These are phyloP conservation scores for Typhlichthys eigenmanni DNA, from an alignment of 2,797 vertebrate species.

Conservation along the genomic window DNA sequence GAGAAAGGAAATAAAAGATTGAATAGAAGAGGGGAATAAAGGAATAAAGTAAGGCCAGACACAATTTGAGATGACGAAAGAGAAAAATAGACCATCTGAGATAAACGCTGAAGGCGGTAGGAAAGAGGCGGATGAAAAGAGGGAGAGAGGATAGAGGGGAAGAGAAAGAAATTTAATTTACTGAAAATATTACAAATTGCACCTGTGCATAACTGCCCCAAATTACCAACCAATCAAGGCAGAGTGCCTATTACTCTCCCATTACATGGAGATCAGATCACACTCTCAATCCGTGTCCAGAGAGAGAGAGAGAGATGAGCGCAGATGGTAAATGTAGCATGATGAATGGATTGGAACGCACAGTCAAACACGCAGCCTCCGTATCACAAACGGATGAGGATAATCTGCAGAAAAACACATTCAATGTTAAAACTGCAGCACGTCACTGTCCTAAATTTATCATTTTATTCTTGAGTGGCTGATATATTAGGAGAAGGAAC, in stretches of 20 bases:
- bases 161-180: constrained; percentile 98
- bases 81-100: constrained; percentile 53
- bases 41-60: constrained; percentile 73
- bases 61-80: constrained; percentile 66
- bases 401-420: neutral
- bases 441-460: no score
- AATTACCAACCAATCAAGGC: constrained; percentile 99
- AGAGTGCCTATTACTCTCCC: constrained; percentile 99
- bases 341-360: constrained; percentile 29
- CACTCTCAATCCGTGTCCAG: constrained; percentile 95
- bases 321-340: constrained; percentile 48
- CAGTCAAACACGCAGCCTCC: constrained; percentile 38
- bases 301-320: constrained; percentile 79
- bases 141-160: constrained; percentile 37
- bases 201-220: constrained; percentile 99
- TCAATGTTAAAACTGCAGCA: neutral
- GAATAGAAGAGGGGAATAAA: constrained; percentile 76
- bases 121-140: constrained; percentile 37
- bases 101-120: constrained; percentile 74
- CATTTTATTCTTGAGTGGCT: no score
- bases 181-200: constrained; percentile 99
- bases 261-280: constrained; percentile 99
- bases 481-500: no score
- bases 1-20: constrained; percentile 52
- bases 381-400: constrained; percentile 17